A percentile compares a stretch with the other conserved stretches of the same genome.
phyloP scores from a whole-genome alignment of 2,888 invertebrate species.

The Rotaria socialis region DNA sequence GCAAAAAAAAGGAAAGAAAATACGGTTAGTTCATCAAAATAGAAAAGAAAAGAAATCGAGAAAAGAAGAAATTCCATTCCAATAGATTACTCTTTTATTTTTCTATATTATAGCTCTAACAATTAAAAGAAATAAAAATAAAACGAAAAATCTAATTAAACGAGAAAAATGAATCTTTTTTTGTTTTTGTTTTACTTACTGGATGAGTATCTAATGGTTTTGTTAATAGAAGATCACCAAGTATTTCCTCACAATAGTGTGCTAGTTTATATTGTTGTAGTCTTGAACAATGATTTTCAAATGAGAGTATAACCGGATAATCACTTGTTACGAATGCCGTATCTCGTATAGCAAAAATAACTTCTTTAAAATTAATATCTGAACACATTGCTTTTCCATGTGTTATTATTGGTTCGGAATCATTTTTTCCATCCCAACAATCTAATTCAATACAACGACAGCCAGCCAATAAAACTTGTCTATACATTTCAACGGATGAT shows the following conservation, averaged over 20 bases:
- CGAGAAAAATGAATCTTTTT: too few species aligned
- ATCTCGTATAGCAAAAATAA: constrained; percentile 45
- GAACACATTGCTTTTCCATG: constrained; percentile 99
- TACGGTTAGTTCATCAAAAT: neutral
- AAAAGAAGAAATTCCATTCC: neutral
- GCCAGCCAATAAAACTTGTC: constrained; percentile 85
- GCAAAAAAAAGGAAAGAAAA: neutral
- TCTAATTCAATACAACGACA: constrained; percentile 93
- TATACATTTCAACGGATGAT: constrained; percentile 91
- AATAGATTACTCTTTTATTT: neutral
- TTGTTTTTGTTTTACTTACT: constrained; percentile 60
- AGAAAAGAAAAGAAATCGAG: too few species aligned
- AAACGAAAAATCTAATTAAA: neutral
- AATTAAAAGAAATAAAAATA: too few species aligned
- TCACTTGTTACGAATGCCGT: constrained; percentile 47
- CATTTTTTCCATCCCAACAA: constrained; percentile 97
- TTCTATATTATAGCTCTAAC: neutral
- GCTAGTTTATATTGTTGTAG: constrained; percentile 95
- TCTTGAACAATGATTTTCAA: constrained; percentile 56
- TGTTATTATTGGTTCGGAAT: constrained; percentile 97
- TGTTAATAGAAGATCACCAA: constrained; percentile 82
- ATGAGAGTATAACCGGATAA: constrained; percentile 46
- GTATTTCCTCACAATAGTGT: constrained; percentile 96
- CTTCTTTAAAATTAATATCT: constrained; percentile 82
- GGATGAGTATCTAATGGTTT: constrained; percentile 80